Evolutionary conservation across 2,888 invertebrate genomes (phyloP).

Genomic region (Apamea sordens): DNA sequence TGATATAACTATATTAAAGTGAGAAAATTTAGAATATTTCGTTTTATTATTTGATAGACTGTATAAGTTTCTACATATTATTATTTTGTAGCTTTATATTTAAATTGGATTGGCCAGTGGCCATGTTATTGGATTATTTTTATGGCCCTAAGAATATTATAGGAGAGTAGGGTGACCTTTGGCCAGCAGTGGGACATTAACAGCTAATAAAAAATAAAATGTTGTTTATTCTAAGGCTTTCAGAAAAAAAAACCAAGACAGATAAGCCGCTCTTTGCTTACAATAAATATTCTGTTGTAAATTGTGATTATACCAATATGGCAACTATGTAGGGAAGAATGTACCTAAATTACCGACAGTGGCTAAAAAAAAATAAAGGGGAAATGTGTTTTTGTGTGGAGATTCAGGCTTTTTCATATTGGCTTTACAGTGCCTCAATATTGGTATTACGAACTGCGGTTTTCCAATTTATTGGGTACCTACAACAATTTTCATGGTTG

Average conservation of each 20-base stretch:
- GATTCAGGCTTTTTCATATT: background rate
- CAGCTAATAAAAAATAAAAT: no score
- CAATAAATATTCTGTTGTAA: background rate
- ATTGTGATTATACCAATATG: background rate
- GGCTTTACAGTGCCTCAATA: background rate
- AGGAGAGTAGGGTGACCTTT: no score
- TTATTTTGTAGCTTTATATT: background rate
- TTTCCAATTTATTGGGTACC: background rate
- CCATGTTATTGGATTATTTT: background rate
- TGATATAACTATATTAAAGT: slow-evolving; percentile 5
- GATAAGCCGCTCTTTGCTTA: background rate
- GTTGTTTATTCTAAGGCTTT: background rate
- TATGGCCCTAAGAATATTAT: background rate
- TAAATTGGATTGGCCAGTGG: slow-evolving; percentile 21
- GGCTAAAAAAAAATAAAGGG: background rate
- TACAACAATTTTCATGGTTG: background rate
- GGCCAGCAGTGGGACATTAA: no score
- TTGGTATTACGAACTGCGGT: background rate
- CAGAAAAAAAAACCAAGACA: no score
- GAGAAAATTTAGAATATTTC: slow-evolving; percentile 2
- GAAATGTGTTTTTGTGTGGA: background rate
- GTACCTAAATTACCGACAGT: background rate
- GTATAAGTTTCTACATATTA: background rate
- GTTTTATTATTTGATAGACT: slow-evolving; percentile 5
- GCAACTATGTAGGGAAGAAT: background rate